These are phyloP conservation scores for Zeugodacus cucurbitae DNA, from an alignment of 1,140 invertebrate genomes.

Conservation along the genomic window DNA sequence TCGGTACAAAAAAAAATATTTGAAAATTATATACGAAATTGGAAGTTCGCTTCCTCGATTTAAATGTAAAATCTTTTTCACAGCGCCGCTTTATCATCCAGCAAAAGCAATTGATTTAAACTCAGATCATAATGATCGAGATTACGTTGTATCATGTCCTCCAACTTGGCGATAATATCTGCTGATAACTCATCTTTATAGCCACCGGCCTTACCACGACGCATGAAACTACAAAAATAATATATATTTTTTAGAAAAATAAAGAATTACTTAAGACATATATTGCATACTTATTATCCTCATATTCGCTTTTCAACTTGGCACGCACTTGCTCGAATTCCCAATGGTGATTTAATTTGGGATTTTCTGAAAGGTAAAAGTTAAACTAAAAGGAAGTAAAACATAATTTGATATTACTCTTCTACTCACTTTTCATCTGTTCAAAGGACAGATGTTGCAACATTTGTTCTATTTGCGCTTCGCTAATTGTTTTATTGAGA, in stretches of 20 bases:
- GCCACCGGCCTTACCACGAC: slow-evolving; percentile 51
- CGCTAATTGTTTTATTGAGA: slow-evolving; percentile 49
- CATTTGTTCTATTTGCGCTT: slow-evolving; percentile 50
- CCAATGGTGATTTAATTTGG: slow-evolving; percentile 41
- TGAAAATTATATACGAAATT: no score
- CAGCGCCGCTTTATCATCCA: background rate
- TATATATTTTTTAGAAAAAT: background rate
- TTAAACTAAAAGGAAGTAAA: no score
- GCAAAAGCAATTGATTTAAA: slow-evolving; percentile 48
- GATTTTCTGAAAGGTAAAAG: background rate
- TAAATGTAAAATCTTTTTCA: no score
- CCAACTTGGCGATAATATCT: slow-evolving; percentile 46
- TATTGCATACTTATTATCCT: slow-evolving; percentile 21
- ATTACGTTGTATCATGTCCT: slow-evolving; percentile 34
- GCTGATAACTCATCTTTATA: slow-evolving; percentile 53
- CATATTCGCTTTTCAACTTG: background rate
- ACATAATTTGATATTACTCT: no score
- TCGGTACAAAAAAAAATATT: no score
- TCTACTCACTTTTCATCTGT: slow-evolving; percentile 56
- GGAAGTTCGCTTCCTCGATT: no score
- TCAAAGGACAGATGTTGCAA: slow-evolving; percentile 58
- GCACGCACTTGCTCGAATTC: slow-evolving; percentile 38
- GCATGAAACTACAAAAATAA: slow-evolving; percentile 48
- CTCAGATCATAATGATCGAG: slow-evolving; percentile 43
- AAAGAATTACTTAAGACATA: background rate